These are phyloP conservation scores for Enteromius unitaeniatus DNA, from an alignment of 2,797 vertebrate species.

Conservation along the genomic window DNA sequence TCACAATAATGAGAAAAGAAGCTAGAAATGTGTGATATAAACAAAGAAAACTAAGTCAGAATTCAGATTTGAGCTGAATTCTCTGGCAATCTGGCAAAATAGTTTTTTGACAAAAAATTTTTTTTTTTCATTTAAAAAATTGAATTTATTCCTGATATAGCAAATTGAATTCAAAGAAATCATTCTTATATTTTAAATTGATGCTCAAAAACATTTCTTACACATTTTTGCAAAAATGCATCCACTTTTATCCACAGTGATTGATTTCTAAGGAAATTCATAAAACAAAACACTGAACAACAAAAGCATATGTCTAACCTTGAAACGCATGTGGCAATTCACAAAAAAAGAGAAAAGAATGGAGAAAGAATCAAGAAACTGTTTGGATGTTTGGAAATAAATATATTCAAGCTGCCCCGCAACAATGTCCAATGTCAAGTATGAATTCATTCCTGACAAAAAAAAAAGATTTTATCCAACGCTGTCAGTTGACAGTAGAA, in stretches of 20 bases:
- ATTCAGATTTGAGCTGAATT: no score
- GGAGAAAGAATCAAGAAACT: background rate
- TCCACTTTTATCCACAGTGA: no score
- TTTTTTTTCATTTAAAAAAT: no score
- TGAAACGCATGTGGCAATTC: slow-evolving; percentile 34
- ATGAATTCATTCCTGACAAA: background rate
- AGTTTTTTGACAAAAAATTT: no score
- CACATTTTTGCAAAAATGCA: background rate
- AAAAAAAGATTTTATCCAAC: slow-evolving; percentile 7
- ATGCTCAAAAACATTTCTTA: no score
- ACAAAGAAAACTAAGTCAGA: background rate
- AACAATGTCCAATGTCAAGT: background rate
- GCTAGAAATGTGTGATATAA: no score
- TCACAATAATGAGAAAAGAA: background rate
- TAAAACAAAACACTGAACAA: slow-evolving; percentile 21
- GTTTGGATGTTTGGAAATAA: background rate
- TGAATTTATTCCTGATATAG: background rate
- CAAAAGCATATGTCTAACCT: slow-evolving; percentile 30
- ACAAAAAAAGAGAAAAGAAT: slow-evolving; percentile 21
- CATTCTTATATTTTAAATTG: background rate
- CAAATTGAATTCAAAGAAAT: background rate
- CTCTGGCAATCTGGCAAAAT: no score
- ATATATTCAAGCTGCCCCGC: background rate
- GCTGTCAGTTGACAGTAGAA: background rate
- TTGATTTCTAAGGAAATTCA: background rate